Conservation (phyloP, 2,113 vertebrate species). For the Lophotis ruficrista region DNA sequence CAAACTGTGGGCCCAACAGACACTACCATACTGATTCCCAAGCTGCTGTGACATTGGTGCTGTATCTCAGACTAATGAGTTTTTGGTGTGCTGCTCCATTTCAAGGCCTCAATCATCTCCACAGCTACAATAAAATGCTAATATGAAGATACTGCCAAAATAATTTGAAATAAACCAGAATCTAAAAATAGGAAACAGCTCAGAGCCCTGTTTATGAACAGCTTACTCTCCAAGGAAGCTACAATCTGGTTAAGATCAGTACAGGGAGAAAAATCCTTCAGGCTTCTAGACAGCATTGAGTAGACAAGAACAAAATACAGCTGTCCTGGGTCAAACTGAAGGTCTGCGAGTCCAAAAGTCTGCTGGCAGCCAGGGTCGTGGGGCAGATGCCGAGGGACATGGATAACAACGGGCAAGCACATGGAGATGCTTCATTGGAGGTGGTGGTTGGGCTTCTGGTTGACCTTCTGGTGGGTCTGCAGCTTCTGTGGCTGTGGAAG, state of each 20-base stretch:
- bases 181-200: not conserved
- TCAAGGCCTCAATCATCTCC: not conserved
- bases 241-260: not conserved
- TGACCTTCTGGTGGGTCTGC: not conserved
- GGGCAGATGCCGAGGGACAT: not conserved
- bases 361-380: not conserved
- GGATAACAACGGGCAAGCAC: not conserved
- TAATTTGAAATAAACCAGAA: slow-evolving; percentile 31
- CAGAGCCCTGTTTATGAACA: not conserved
- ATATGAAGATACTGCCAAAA: slow-evolving; percentile 23
- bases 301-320: not conserved
- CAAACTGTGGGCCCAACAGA: not conserved
- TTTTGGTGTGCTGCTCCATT: not conserved
- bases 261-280: not conserved
- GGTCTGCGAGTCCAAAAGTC: not conserved
- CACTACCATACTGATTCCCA: not conserved
- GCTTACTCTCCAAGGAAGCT: not conserved
- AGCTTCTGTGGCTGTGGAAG: not conserved
- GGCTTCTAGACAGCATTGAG: not conserved
- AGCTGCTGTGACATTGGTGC: not conserved
- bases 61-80: not conserved
- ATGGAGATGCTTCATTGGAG: not conserved
- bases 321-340: not conserved
- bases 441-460: not conserved
- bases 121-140: not conserved